Evolutionary conservation across 1,140 invertebrate genomes (phyloP).

Genomic region (Drosophila micromelanica): DNA sequence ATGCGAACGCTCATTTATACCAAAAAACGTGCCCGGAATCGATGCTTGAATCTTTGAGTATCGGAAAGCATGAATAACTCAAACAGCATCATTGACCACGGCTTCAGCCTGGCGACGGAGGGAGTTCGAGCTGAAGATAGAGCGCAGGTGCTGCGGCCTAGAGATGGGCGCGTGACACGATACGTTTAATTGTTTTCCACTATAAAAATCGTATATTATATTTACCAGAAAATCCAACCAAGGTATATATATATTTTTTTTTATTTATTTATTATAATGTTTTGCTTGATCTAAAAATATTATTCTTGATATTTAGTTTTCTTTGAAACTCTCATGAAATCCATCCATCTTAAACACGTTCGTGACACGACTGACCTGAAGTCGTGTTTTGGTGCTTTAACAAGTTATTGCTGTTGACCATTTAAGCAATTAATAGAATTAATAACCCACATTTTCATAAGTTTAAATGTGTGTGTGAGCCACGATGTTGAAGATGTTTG

Average conservation of each 20-base stretch:
- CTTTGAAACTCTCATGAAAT: too few species aligned
- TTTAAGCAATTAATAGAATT: conserved; percentile 51
- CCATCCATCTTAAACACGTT: background rate
- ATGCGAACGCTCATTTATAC: conserved; percentile 61
- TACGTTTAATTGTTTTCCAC: too few species aligned
- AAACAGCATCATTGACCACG: conserved; percentile 41
- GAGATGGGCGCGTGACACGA: conserved; percentile 9
- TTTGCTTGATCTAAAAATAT: too few species aligned
- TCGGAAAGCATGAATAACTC: conserved; percentile 23
- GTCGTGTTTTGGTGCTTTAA: background rate
- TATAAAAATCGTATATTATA: too few species aligned
- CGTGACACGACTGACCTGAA: background rate
- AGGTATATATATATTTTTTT: too few species aligned
- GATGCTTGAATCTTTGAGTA: conserved; percentile 26
- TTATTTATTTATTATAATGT: too few species aligned
- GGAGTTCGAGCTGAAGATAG: conserved; percentile 9
- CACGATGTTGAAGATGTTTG: conserved; percentile 15
- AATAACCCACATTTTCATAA: conserved; percentile 72
- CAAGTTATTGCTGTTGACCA: conserved; percentile 38
- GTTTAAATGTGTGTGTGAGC: conserved; percentile 1
- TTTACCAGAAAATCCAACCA: too few species aligned
- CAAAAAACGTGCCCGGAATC: conserved; percentile 31
- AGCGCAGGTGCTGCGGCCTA: conserved; percentile 17
- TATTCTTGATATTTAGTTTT: too few species aligned
- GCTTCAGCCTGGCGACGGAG: conserved; percentile 8